Evolutionary conservation across 2,797 vertebrate genomes (phyloP), one percentile per base, ranked within the genome.

Genomic region (Numenius phaeopus): DNA sequence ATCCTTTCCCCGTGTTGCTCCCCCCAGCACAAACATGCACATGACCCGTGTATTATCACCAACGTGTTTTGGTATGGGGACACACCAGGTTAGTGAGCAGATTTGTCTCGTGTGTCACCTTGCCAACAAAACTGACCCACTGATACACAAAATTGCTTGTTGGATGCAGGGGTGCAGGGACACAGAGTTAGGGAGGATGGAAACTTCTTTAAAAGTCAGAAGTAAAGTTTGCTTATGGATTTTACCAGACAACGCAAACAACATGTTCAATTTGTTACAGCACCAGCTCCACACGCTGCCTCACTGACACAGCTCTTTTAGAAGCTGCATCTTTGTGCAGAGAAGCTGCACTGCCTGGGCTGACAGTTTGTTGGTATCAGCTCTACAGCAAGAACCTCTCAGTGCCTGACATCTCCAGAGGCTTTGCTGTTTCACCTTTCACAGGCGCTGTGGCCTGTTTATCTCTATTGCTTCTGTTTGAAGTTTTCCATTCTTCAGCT

Each of bases 361-460:
- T 87, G 85, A 47, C 82, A 58, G 46, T 55, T 84, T 78, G 59
- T 46, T 71, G 64, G 17, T 77, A 88, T 70, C 82, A 64, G 61
- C 77, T 54, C 29, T 47, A 11, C 54, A 54, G 23, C 34, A 58
- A 90, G 50, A 89, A 46, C 61, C 72, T 62, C 71, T 87, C 62
- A 26, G 47, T 3, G 0, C 46, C 84, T 73, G 83, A 71, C 27
- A 73, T 83, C 86, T 82, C 76, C 9, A 17, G 62, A 65, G 91
- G 46, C 32, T 93, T 87, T 72, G 34, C 58, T 80, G 64, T 32
- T 92, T 93, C 65, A 86, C 91, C 67, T 89, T 78, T 69, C 4
- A 6, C 3, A 3, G n/a, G 62, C 29, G 10, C 54, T 21, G 16
- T 27, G 75, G 44, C 50, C 58, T 86, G 77, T 78, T 94, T 94